Evolutionary conservation across 2,797 vertebrate genomes (phyloP).

Genomic region (Alosa sapidissima): DNA sequence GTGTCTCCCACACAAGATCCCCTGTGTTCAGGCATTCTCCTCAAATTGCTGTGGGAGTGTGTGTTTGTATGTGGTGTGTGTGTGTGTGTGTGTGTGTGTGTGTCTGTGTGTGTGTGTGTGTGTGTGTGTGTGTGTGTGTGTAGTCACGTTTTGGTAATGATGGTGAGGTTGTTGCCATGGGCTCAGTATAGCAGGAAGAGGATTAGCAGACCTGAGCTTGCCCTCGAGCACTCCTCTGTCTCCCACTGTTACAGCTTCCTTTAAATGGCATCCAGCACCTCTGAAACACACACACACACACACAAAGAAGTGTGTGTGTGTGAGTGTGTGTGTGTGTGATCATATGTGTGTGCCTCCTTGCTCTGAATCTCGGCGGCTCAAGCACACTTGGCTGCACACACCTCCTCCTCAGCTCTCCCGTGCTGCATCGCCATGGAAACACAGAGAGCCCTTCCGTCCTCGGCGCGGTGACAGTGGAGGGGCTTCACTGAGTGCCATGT

Average conservation of each 20-base stretch:
- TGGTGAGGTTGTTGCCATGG: conserved; percentile 44
- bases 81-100: conserved; percentile 36
- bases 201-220: conserved; percentile 50
- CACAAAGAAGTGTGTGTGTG: conserved; percentile 50
- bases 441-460: conserved; percentile 79
- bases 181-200: conserved; percentile 42
- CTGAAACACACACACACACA: conserved; percentile 61
- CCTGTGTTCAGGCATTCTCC: neutral
- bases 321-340: conserved; percentile 40
- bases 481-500: conserved; percentile 70
- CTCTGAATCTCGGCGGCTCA: conserved; percentile 76
- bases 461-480: conserved; percentile 56
- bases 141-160: conserved; percentile 30
- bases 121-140: conserved; percentile 26
- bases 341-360: conserved; percentile 51
- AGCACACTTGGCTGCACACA: conserved; percentile 78
- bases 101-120: neutral
- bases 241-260: conserved; percentile 41
- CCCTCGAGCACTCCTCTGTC: conserved; percentile 42
- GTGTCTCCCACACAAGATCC: neutral
- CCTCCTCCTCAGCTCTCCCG: conserved; percentile 63
- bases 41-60: neutral
- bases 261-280: conserved; percentile 56
- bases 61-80: conserved; percentile 1
- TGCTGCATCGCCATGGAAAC: conserved; percentile 82